These are phyloP conservation scores for Alexandromys fortis DNA, from an alignment of 2,113 vertebrate species.

Conservation along the genomic window DNA sequence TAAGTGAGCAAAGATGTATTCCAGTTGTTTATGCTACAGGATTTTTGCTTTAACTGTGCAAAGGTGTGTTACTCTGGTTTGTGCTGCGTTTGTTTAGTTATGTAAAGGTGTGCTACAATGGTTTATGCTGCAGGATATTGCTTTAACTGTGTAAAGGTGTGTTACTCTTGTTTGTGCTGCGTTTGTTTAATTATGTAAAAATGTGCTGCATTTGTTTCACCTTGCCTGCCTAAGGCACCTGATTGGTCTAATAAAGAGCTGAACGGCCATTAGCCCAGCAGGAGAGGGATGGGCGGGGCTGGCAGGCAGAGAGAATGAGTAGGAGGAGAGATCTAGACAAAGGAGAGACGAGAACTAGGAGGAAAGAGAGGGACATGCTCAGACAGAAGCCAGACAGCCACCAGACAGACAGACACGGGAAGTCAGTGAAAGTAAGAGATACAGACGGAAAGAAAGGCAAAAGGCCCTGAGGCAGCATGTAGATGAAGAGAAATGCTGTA, in stretches of 20 bases:
- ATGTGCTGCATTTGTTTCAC: too few relatives aligned
- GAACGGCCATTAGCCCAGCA: neutral
- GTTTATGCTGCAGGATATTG: too few relatives aligned
- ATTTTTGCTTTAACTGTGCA: neutral
- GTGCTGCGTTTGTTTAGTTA: neutral
- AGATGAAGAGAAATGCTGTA: neutral
- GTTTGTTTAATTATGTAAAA: too few relatives aligned
- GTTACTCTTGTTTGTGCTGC: too few relatives aligned
- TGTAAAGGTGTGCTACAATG: neutral
- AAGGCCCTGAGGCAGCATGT: neutral
- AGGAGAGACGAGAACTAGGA: neutral
- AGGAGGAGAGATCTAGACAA: neutral
- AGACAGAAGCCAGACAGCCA: neutral
- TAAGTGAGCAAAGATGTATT: neutral
- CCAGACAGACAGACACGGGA: neutral
- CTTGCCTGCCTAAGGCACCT: neutral
- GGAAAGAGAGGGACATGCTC: neutral
- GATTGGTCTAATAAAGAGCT: neutral
- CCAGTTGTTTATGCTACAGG: neutral
- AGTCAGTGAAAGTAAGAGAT: neutral
- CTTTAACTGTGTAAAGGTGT: too few relatives aligned
- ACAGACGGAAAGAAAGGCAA: neutral
- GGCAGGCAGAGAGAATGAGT: neutral
- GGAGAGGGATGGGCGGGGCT: neutral
- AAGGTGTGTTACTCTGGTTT: neutral